A percentile compares a stretch with the other conserved stretches of the same genome.
phyloP scores from a whole-genome alignment of 2,797 vertebrate genomes.

The Arctocebus calabarensis region DNA sequence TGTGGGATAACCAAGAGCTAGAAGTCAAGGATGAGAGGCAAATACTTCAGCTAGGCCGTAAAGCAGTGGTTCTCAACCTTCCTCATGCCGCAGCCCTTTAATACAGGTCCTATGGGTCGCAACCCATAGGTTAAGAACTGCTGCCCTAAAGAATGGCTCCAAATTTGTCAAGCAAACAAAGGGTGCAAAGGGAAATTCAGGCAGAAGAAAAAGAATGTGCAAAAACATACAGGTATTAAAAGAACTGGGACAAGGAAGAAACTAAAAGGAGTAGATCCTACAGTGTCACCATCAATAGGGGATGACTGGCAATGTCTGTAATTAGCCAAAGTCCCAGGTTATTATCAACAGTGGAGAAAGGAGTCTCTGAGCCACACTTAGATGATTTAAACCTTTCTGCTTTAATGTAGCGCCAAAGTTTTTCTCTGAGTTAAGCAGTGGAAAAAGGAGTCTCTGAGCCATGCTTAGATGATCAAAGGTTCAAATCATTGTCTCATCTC shows the following conservation, averaged over 20 bases:
- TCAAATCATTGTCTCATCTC: not conserved
- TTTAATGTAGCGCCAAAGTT: too few species aligned
- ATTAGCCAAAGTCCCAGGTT: too few species aligned
- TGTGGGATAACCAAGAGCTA: not conserved
- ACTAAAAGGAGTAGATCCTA: not conserved
- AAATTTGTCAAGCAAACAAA: not conserved
- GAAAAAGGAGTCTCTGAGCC: not conserved
- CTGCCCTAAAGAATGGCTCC: not conserved
- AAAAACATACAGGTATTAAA: not conserved
- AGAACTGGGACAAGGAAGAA: not conserved
- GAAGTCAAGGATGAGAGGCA: not conserved
- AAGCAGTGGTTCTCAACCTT: not conserved
- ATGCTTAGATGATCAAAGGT: not conserved
- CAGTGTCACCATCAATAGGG: not conserved
- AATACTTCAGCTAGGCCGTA: not conserved
- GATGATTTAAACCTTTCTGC: too few species aligned
- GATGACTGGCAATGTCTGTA: too few species aligned
- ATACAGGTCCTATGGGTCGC: too few species aligned
- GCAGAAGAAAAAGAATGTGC: not conserved
- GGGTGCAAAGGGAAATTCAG: not conserved
- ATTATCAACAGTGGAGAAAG: not conserved
- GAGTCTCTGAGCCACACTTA: not conserved
- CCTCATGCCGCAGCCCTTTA: too few species aligned
- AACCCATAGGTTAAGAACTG: too few species aligned
- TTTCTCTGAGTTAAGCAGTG: too few species aligned